Evolutionary conservation across 2,888 invertebrate genomes (phyloP), one percentile per base, ranked within the genome.

Genomic region (Ditula angustiorana): DNA sequence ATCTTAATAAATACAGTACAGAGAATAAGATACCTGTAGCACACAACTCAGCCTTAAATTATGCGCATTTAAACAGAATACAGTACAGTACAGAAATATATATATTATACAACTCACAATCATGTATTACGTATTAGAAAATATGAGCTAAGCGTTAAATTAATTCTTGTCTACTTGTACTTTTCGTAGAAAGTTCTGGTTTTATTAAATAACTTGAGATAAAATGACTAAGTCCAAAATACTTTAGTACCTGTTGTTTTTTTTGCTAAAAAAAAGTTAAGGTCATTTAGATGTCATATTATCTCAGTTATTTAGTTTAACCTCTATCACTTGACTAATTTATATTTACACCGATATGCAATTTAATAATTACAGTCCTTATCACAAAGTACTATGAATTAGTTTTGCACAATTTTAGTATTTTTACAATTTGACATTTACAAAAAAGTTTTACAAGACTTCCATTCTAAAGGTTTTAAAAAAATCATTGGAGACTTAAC

Each of bases 311-410:
- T 37, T 56, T 55, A n/a, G 19, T 21, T 57, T 30, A 56, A 33
- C 30, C 19, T 50, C 24, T 30, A 35, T 23, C 28, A 47, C 5
- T 26, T 19, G n/a, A 55, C 47, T 37, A 47, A 30, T 55, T 55
- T 0, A 61, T 61, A 72, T 58, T 59, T 63, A 55, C 62, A 60
- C 28, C 67, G 71, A 72, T 72, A 71, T 72, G 71, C 67, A 67
- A 69, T 70, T 59, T 58, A 62, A 66, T 57, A 58, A 64, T 69
- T 68, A 69, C 67, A 69, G 67, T 66, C 57, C 68, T 67, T 71
- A 72, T 72, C 67, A 70, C 71, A 72, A 68, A 61, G 61, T 70
- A 72, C 69, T 72, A 72, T 69, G 66, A 68, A 69, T 58, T 71
- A 69, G 61, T 69, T 69, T 64, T 59, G 59, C 59, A 59, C 59